phyloP scores from a whole-genome alignment of 2,797 vertebrate genomes.

The Girardinus metallicus region DNA sequence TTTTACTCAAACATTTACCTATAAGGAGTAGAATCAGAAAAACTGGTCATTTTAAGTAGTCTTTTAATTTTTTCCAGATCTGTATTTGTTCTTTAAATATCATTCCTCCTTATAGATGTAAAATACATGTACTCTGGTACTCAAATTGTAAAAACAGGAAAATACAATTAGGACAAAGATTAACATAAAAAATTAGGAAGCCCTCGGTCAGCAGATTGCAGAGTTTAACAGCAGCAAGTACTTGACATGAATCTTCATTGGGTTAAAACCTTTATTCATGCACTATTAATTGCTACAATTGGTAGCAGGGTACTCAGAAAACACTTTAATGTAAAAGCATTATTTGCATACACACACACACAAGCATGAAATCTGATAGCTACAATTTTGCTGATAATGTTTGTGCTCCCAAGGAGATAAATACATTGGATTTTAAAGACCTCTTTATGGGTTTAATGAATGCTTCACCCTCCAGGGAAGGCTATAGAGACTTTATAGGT shows the following conservation, averaged over 20 bases:
- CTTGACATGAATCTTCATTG: not conserved
- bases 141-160: not conserved
- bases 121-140: not conserved
- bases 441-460: conserved; percentile 31
- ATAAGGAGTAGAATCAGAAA: no score
- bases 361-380: not conserved
- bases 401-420: conserved; percentile 9
- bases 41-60: no score
- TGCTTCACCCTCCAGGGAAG: conserved; percentile 14
- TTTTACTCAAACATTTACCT: no score
- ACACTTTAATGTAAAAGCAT: not conserved
- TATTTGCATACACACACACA: not conserved
- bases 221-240: not conserved
- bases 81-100: not conserved
- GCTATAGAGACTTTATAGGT: not conserved
- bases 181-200: conserved; percentile 4
- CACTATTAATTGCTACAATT: not conserved
- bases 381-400: conserved; percentile 8
- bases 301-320: not conserved
- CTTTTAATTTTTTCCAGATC: not conserved
- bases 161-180: not conserved
- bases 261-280: conserved; percentile 8
- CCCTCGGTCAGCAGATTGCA: not conserved
- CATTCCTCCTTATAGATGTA: not conserved
- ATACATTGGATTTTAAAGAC: conserved; percentile 38